phyloP scores from a whole-genome alignment of 2,797 vertebrate genomes.

The Peromyscus melanophrys region DNA sequence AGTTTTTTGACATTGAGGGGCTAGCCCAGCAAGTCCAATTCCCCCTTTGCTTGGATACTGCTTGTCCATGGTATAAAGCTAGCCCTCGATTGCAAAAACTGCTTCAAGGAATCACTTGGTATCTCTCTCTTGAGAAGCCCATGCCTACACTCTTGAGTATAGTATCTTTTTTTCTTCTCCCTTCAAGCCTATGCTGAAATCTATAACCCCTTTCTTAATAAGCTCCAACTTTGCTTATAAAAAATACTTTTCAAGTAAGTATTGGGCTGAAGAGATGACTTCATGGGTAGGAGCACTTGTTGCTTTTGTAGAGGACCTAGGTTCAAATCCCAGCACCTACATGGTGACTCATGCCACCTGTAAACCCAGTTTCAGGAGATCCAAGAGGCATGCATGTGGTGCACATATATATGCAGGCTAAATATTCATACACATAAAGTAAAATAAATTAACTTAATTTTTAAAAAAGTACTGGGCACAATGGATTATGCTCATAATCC shows the following conservation, averaged over 20 bases:
- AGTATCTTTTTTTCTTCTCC: neutral
- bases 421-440: neutral
- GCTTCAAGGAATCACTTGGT: slow-evolving; percentile 32
- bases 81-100: slow-evolving; percentile 65
- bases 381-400: neutral
- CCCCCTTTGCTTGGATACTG: neutral
- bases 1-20: neutral
- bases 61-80: slow-evolving; percentile 44
- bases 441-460: neutral
- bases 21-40: neutral
- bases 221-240: neutral
- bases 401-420: neutral
- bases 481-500: neutral
- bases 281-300: neutral
- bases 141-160: neutral
- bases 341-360: neutral
- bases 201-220: neutral
- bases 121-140: neutral
- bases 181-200: neutral
- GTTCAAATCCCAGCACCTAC: neutral
- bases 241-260: neutral
- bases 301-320: neutral
- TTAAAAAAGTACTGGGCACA: neutral
- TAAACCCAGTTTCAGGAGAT: neutral
- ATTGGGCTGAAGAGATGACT: neutral